Evolutionary conservation across 1,140 invertebrate genomes (phyloP).

Genomic region (Zaprionus tsacasi): DNA sequence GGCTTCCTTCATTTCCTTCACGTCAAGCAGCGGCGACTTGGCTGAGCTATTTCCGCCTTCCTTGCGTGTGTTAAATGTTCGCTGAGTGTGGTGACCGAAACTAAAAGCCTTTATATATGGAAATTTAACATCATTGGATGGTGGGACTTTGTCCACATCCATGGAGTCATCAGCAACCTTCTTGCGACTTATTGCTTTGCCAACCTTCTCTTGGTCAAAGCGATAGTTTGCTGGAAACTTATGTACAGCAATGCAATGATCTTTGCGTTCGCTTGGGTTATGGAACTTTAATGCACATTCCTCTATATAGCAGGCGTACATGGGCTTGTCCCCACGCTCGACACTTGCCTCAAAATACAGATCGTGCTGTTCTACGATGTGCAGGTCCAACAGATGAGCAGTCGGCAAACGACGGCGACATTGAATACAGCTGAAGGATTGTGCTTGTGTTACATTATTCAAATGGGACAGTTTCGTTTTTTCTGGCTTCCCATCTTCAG

Average conservation of each 20-base stretch:
- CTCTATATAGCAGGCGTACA: slow-evolving; percentile 88
- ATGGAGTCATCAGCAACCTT: slow-evolving; percentile 28
- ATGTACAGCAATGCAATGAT: slow-evolving; percentile 87
- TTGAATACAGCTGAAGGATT: slow-evolving; percentile 60
- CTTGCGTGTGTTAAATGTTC: slow-evolving; percentile 48
- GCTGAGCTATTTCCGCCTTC: neutral
- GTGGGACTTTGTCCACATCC: slow-evolving; percentile 44
- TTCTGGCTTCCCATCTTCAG: neutral
- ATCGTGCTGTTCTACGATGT: slow-evolving; percentile 89
- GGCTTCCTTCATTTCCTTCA: slow-evolving; percentile 58
- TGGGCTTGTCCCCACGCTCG: slow-evolving; percentile 86
- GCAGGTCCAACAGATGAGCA: slow-evolving; percentile 88
- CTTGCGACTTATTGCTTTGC: slow-evolving; percentile 31
- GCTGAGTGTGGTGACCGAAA: slow-evolving; percentile 47
- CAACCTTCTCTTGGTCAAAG: slow-evolving; percentile 83
- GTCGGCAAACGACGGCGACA: slow-evolving; percentile 87
- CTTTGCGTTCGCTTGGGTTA: slow-evolving; percentile 85
- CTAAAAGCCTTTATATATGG: slow-evolving; percentile 50
- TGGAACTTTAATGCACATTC: slow-evolving; percentile 87
- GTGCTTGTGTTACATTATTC: slow-evolving; percentile 19
- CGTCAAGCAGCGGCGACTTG: slow-evolving; percentile 43
- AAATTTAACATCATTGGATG: neutral
- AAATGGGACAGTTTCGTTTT: neutral
- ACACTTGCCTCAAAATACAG: slow-evolving; percentile 87
- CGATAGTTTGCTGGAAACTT: slow-evolving; percentile 88